Percentiles rank a stretch among this genome's conserved stretches.
These are phyloP conservation scores for Onychostoma macrolepis DNA, from an alignment of 2,113 vertebrate genomes.

Conservation along the genomic window DNA sequence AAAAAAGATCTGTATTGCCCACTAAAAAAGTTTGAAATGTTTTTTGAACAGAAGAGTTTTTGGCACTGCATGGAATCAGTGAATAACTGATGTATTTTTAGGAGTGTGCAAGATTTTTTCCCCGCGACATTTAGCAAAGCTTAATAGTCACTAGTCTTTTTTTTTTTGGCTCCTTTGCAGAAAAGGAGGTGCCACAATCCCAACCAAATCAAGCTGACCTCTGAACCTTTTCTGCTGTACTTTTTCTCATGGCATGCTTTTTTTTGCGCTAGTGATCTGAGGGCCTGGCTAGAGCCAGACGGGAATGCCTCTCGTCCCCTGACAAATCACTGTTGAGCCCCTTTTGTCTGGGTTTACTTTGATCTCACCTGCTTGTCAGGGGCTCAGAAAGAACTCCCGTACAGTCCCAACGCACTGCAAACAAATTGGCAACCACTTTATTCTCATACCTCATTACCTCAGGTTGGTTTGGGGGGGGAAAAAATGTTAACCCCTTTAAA, in stretches of 20 bases:
- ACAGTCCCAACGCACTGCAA: constrained; percentile 89
- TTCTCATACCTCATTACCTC: constrained; percentile 75
- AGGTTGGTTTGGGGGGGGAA: constrained; percentile 56
- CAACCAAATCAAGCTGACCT: constrained; percentile 94
- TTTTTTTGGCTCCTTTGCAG: constrained; percentile 74
- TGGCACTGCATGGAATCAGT: neutral
- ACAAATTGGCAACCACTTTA: constrained; percentile 89
- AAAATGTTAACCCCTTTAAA: constrained; percentile 72
- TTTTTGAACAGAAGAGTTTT: neutral
- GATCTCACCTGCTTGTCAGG: constrained; percentile 97
- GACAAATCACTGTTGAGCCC: constrained; percentile 94
- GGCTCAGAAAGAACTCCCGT: constrained; percentile 83
- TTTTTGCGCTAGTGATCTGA: constrained; percentile 87
- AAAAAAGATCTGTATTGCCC: neutral
- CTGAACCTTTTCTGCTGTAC: constrained; percentile 94
- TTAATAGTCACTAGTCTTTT: constrained; percentile 82
- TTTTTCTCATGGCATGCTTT: constrained; percentile 94
- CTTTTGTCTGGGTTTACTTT: constrained; percentile 88
- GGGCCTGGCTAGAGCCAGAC: constrained; percentile 85
- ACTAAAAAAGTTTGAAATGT: neutral
- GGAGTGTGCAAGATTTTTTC: constrained; percentile 80
- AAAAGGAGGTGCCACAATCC: constrained; percentile 89
- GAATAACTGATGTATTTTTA: neutral
- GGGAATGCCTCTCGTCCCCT: constrained; percentile 89
- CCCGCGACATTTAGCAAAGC: constrained; percentile 78